A percentile compares a stretch with the other conserved stretches of the same genome.
Evolutionary conservation across 2,113 vertebrate genomes (phyloP).

Genomic region (Hylia prasina): DNA sequence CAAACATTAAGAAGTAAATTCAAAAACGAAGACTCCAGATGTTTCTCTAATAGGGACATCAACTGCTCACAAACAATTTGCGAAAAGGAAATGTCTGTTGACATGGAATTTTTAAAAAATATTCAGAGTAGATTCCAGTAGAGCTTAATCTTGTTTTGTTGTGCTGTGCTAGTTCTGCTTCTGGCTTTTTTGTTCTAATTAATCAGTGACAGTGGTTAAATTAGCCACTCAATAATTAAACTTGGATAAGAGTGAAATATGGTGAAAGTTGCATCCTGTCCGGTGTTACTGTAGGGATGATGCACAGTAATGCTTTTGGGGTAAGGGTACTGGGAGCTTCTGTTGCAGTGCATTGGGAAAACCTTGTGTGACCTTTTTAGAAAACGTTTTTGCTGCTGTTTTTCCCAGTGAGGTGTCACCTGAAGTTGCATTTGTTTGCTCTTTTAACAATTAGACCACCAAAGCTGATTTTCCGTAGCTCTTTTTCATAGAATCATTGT

Average conservation of each 20-base stretch:
- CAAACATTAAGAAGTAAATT: constrained; percentile 1
- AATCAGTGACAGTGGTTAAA: background rate
- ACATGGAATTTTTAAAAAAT: constrained; percentile 12
- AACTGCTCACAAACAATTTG: constrained; percentile 28
- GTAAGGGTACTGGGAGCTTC: background rate
- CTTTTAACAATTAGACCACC: background rate
- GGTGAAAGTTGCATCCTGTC: background rate
- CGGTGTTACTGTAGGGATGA: background rate
- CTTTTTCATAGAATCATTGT: too few relatives aligned
- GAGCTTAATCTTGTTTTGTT: background rate
- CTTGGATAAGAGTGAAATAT: background rate
- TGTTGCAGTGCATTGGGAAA: background rate
- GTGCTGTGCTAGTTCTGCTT: background rate
- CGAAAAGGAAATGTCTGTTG: constrained; percentile 48
- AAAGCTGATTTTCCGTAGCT: background rate
- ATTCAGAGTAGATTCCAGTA: background rate
- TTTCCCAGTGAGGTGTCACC: background rate
- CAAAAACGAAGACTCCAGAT: constrained; percentile 35
- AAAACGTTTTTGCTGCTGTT: background rate
- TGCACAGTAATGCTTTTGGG: background rate
- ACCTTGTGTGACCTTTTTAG: background rate
- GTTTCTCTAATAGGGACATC: constrained; percentile 23
- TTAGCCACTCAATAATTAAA: background rate
- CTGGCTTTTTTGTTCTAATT: background rate
- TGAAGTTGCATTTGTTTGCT: background rate